Base-by-base conservation (phyloP, 2,888 invertebrate species). In the Lobophora halterata region DNA sequence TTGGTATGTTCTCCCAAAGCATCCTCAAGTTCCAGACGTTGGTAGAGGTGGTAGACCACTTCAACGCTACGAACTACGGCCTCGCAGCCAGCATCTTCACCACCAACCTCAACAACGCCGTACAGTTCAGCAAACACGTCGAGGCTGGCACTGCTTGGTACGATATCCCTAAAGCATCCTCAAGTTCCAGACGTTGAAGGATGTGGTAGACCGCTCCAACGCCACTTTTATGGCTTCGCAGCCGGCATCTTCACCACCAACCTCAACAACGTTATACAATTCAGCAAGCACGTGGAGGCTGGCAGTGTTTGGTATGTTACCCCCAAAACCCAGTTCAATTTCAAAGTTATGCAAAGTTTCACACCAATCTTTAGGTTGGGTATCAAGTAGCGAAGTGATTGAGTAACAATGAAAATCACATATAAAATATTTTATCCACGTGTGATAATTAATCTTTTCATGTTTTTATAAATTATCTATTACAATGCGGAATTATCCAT, bases 11-110 rank as follows among this genome's bases (percentile, higher is more conserved):
- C n/a, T n/a, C n/a, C n/a, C 95, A 96, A 76, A 91, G 91, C 34
- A 95, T 97, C 56, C 81, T 96, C 19, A 95, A 95, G 73, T 97
- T 96, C 61, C 91, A 92, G 20, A 91, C 91, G 1, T 63, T 94
- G 26, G 92, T 93, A 1, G 97, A 97, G 75, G 94, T 93, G 1
- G 91, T 97, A 35, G 92, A 93, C 46, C 89, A 95, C 51, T 94
- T 96, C 4, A 97, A 97, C 70, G 83, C 90, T 47, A 94, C 95
- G 0, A 81, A 76, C 19, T 97, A 93, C 59, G 97, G 97, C 8
- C 88, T 97, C 17, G 95, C 95, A 0, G 93, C 96, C 10, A 96
- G 93, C 5, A 90, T 96, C 38, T 89, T 96, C 46, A 96, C 96
- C 6, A 92, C 93, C 31, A 91, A 95, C 72, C 79, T 97, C 10